Evolutionary conservation across 2,797 vertebrate genomes (phyloP), one percentile per base, ranked within the genome.

Genomic region (Pangasius larnaudii): DNA sequence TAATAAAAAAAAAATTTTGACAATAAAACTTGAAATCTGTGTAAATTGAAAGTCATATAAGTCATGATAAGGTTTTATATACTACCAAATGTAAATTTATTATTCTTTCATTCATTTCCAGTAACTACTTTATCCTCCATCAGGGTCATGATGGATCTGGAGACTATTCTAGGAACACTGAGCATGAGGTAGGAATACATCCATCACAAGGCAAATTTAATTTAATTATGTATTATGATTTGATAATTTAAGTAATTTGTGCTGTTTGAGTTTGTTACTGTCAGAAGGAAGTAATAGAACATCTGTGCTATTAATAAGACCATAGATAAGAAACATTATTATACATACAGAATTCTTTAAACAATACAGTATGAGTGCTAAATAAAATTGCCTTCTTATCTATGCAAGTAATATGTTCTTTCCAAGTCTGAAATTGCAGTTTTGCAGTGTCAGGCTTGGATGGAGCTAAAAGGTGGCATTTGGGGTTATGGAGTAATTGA

Each of bases 381-480:
- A 84, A 75, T 83, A 58, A 49, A 77, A 87, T 14, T 49, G 46
- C 65, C 42, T 65, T 88, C 7, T 36, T 63, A 86, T 71, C 30
- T 67, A 30, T 49, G 72, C 59, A 5, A 30, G 30, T 77, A 58
- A 89, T 84, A 80, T 69, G 6, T 58, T 80, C 36, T 79, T 88
- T 87, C 22, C 53, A 86, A 67, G 33, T 79, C 63, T 88, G 27
- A 67, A 58, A 71, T 88, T 51, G 63, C 13, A 8, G 39, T 56
- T 81, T 65, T 87, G 65, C 56, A 79, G 74, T n/a, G 85, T 90
- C 69, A 82, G 67, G 33, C 61, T 72, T 11, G 61, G 59, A 19
- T 56, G 77, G n/a, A 78, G 83, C 67, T 88, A 89, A 59, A 82
- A 91, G 71, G 46, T 85, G 75, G 30, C 85, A 85, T 89, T 86